phyloP scores from a whole-genome alignment of 2,888 invertebrate species.

The Molorchus minor region DNA sequence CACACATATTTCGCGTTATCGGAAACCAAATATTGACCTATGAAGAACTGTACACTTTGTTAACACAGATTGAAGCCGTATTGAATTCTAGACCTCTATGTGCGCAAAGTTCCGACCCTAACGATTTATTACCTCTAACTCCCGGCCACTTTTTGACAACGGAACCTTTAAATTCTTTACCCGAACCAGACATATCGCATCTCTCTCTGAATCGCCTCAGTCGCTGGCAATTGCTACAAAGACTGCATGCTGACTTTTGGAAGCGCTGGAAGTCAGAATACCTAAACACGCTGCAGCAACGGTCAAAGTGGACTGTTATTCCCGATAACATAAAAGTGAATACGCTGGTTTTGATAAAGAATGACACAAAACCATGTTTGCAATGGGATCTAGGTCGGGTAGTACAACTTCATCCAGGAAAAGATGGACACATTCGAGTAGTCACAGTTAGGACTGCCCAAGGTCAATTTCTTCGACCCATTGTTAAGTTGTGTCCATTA shows the following conservation, averaged over 20 bases:
- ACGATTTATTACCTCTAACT: no score
- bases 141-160: no score
- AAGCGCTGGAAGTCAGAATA: not conserved
- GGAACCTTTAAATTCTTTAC: no score
- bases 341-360: constrained; percentile 10
- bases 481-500: constrained; percentile 1
- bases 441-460: not conserved
- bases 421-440: not conserved
- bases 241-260: not conserved
- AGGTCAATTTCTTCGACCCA: not conserved
- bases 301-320: constrained; percentile 1
- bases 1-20: no score
- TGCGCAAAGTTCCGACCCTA: not conserved
- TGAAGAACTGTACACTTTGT: no score
- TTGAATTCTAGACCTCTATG: not conserved
- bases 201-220: not conserved
- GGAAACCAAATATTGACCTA: no score
- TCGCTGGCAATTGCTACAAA: constrained; percentile 8
- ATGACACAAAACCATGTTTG: constrained; percentile 6
- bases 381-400: constrained; percentile 2
- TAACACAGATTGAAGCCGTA: not conserved
- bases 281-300: not conserved
- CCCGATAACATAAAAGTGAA: not conserved
- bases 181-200: not conserved
- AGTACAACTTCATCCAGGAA: not conserved